These are phyloP conservation scores for Conger conger DNA, from an alignment of 2,113 vertebrate species.

Conservation along the genomic window DNA sequence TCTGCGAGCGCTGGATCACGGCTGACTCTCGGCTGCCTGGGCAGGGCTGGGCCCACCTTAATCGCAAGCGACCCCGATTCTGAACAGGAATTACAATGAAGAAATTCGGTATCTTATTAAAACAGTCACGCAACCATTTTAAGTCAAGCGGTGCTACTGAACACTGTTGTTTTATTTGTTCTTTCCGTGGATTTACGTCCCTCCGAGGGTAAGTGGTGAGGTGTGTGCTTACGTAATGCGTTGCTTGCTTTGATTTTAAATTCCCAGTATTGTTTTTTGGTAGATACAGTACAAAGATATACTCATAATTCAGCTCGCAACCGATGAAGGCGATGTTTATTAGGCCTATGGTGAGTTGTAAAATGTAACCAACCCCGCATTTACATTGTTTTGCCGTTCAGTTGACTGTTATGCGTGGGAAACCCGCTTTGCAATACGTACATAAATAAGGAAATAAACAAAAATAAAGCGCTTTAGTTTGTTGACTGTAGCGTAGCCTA, in stretches of 20 bases:
- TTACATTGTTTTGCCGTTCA: not conserved
- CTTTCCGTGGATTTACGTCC: not conserved
- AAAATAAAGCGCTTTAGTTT: not conserved
- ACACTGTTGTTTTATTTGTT: not conserved
- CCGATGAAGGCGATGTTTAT: not conserved
- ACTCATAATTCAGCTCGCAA: not conserved
- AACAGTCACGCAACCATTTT: not conserved
- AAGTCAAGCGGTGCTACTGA: not conserved
- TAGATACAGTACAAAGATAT: not conserved
- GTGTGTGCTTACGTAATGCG: conserved; percentile 14
- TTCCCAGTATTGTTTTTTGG: not conserved
- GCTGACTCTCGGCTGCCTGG: not conserved
- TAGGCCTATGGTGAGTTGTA: not conserved
- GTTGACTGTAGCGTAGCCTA: not conserved
- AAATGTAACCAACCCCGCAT: not conserved
- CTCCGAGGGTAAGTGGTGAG: conserved; percentile 7
- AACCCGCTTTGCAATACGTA: not conserved
- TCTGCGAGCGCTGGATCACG: not conserved
- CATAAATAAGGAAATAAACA: not conserved
- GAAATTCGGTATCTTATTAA: not conserved
- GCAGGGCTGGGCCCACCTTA: not conserved
- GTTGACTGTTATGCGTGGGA: not conserved
- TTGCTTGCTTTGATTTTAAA: not conserved
- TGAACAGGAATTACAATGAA: not conserved
- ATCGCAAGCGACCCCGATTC: not conserved